Conservation (phyloP, 2,113 vertebrate genomes). For the Passer montanus region DNA sequence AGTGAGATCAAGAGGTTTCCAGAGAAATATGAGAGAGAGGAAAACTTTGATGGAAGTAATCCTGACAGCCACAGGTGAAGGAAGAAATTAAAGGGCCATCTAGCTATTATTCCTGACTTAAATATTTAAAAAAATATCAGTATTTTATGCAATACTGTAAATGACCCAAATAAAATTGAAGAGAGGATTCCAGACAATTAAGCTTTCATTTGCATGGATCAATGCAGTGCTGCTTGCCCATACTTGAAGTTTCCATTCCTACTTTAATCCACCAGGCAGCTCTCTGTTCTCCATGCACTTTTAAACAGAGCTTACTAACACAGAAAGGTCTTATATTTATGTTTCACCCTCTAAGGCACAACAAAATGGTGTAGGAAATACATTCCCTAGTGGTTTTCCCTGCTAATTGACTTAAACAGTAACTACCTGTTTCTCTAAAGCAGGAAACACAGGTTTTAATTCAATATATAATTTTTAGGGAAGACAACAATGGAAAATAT, state of each 20-base stretch:
- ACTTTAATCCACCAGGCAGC: background rate
- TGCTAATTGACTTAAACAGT: background rate
- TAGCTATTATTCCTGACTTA: background rate
- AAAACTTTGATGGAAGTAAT: slow-evolving; percentile 1
- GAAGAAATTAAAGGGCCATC: background rate
- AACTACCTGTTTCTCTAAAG: background rate
- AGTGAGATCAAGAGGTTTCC: slow-evolving; percentile 23
- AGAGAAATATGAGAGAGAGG: background rate
- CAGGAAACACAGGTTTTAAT: background rate
- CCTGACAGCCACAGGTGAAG: background rate
- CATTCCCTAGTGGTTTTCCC: background rate
- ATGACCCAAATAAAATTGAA: background rate
- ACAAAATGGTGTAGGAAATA: background rate
- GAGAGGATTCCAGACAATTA: background rate
- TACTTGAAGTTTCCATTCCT: background rate
- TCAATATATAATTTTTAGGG: background rate
- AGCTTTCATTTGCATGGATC: background rate
- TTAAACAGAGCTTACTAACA: background rate
- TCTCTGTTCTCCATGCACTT: background rate
- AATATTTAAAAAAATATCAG: background rate
- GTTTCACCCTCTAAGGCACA: background rate
- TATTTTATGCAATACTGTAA: background rate
- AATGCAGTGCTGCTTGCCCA: background rate
- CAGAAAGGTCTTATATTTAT: background rate
- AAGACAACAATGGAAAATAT: background rate